Evolutionary conservation across 2,113 vertebrate species (phyloP).

Genomic region (Recurvirostra avosetta): DNA sequence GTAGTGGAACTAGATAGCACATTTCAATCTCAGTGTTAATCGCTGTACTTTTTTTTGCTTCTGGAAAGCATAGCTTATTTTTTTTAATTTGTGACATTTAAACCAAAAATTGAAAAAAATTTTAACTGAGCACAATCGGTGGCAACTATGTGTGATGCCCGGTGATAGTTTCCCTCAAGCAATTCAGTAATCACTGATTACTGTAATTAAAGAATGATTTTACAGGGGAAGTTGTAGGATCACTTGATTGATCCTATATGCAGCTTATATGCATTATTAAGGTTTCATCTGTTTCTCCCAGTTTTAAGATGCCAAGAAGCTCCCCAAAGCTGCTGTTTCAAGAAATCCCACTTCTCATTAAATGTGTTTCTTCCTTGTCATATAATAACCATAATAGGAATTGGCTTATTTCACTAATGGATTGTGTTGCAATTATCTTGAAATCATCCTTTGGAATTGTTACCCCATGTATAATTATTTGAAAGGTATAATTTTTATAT

Average conservation of each 20-base stretch:
- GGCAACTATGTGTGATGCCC: neutral
- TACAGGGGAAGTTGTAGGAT: neutral
- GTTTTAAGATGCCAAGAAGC: neutral
- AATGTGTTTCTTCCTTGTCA: neutral
- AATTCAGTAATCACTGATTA: neutral
- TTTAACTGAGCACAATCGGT: neutral
- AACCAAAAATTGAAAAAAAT: neutral
- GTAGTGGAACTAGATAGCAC: neutral
- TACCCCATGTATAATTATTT: neutral
- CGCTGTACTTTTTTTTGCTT: neutral
- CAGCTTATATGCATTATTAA: neutral
- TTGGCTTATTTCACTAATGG: neutral
- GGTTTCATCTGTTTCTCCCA: neutral
- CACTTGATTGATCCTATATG: neutral
- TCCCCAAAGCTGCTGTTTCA: neutral
- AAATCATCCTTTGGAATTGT: neutral
- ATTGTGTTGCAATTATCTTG: neutral
- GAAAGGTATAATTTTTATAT: neutral
- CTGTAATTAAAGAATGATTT: neutral
- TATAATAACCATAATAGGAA: neutral
- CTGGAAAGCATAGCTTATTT: neutral
- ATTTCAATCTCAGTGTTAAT: neutral
- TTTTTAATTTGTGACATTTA: neutral
- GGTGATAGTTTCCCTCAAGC: neutral
- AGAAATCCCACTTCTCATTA: neutral